A percentile compares a stretch with the other conserved stretches of the same genome.
Conservation (phyloP, 2,797 vertebrate genomes). For the Silurus aristotelis region DNA sequence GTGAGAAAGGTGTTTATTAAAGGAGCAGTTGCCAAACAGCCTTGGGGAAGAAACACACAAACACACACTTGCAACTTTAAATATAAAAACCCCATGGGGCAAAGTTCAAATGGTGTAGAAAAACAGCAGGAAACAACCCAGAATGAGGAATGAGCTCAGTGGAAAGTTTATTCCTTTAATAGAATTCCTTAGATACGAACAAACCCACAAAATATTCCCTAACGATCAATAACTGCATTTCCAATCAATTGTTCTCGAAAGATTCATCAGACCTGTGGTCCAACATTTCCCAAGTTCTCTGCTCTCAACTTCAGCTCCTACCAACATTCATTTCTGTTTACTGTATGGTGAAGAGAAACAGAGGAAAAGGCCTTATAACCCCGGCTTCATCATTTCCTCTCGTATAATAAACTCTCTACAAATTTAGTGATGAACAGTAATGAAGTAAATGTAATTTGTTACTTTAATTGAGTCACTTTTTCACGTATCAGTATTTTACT, state of each 20-base stretch:
- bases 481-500: too few species aligned
- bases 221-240: too few species aligned
- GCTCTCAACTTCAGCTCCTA: not conserved
- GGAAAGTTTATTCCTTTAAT: too few species aligned
- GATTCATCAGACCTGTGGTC: not conserved
- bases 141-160: too few species aligned
- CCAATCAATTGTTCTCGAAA: too few species aligned
- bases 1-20: slow-evolving; percentile 14
- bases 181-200: too few species aligned
- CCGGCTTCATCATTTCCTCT: not conserved
- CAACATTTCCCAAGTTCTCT: not conserved
- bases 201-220: too few species aligned
- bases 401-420: not conserved
- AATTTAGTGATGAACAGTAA: too few species aligned
- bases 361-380: not conserved
- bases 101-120: too few species aligned
- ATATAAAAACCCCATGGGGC: not conserved
- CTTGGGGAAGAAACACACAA: not conserved
- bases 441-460: too few species aligned
- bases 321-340: not conserved
- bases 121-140: too few species aligned
- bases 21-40: slow-evolving; percentile 4
- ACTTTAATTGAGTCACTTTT: too few species aligned
- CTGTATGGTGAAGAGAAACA: not conserved
- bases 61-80: not conserved